Conservation (phyloP, 2,113 vertebrate species). For the Cyanoramphus novaezelandiae region DNA sequence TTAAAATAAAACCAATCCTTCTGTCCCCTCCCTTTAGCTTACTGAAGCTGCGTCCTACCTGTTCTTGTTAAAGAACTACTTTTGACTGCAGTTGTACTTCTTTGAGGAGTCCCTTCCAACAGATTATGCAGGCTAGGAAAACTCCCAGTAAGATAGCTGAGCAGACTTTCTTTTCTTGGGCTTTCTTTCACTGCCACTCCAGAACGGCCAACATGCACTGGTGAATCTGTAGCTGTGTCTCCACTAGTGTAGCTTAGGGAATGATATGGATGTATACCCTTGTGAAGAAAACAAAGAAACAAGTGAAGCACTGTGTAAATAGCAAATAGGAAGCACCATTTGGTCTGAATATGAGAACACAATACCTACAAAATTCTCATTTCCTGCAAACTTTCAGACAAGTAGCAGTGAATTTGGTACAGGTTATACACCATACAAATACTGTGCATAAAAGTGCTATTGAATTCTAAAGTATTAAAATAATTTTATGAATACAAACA, state of each 20-base stretch:
- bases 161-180: slow-evolving; percentile 93
- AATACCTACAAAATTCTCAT: neutral
- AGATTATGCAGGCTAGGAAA: slow-evolving; percentile 96
- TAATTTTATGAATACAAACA: neutral
- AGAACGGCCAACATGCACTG: slow-evolving; percentile 85
- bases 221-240: slow-evolving; percentile 95
- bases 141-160: slow-evolving; percentile 95
- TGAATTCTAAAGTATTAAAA: neutral
- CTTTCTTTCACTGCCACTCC: slow-evolving; percentile 87
- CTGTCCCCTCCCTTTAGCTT: neutral
- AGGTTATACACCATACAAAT: neutral
- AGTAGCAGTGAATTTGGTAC: neutral
- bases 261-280: slow-evolving; percentile 97
- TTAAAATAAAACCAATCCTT: neutral
- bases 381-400: neutral
- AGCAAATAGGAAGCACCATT: neutral
- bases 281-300: neutral
- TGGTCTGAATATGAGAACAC: neutral
- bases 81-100: slow-evolving; percentile 82
- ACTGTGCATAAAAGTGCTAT: neutral
- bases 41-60: slow-evolving; percentile 72
- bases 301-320: neutral
- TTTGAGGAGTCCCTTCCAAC: slow-evolving; percentile 92
- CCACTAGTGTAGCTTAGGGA: slow-evolving; percentile 97
- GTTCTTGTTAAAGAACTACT: slow-evolving; percentile 90